Evolutionary conservation across 2,888 invertebrate genomes (phyloP), one percentile per base, ranked within the genome.

Genomic region (Drepana falcataria): DNA sequence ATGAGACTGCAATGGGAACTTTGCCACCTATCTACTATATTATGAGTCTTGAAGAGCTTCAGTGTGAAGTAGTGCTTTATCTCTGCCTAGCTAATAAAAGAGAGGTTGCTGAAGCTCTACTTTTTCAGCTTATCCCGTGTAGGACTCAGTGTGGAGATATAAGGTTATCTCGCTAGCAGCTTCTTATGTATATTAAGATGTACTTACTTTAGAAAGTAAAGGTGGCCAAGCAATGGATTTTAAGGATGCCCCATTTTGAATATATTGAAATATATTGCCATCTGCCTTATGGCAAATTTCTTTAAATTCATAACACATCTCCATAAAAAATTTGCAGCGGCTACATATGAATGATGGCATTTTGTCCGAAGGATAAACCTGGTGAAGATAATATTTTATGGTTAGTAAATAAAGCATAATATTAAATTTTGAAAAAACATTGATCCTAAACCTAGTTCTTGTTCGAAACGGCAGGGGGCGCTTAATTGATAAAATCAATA

Each of bases 221-320:
- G 69, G 34, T 4, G 91, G 85, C 75, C 93, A 92, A 55, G 90
- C 80, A 54, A 94, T 79, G 1, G 92, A 80, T 53, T 90, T 79
- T 34, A 94, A 87, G 66, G 93, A 77, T 35, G 90, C 86, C 35
- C 95, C 95, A 40, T 93, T 93, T 47, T 94, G 91, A 35, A 95
- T 88, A 76, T 91, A 95, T 57, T 94, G 93, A 57, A 95, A 91
- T 4, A 96, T 82, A 0, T 93, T 91, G 65, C 94, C 95, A 74
- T 96, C 95, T 0, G 95, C 94, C 71, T 93, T 93, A 63, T 95
- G 94, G 68, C 95, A 95, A 73, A 95, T 93, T 57, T 94, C 93
- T 74, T 96, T 96, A 69, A 94, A 96, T 54, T 93, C 93, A 83
- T 95, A 95, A 52, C 93, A 93, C 58, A 94, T 88, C 57, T 94